These are phyloP conservation scores for Pandemis corylana DNA, from an alignment of 2,888 invertebrate genomes.

Conservation along the genomic window DNA sequence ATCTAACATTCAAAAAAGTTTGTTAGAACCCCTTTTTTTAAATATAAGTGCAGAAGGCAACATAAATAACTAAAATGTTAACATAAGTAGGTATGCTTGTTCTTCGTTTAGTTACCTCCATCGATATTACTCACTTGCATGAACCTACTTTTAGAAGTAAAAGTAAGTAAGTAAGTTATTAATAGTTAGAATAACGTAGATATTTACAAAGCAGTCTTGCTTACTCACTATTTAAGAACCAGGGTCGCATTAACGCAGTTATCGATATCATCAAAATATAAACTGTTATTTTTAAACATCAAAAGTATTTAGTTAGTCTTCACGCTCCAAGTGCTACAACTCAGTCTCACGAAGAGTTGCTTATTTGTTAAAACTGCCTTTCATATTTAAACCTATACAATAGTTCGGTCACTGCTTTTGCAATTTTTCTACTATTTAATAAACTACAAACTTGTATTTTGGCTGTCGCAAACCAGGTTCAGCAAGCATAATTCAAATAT, in stretches of 20 bases:
- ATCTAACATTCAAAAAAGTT: conserved; percentile 7
- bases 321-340: conserved; percentile 37
- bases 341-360: conserved; percentile 27
- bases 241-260: conserved; percentile 6
- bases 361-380: conserved; percentile 12
- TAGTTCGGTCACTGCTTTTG: conserved; percentile 34
- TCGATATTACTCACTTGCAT: conserved; percentile 29
- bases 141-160: conserved; percentile 13
- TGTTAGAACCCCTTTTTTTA: neutral
- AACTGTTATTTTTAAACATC: neutral
- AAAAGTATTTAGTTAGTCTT: conserved; percentile 7
- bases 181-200: neutral
- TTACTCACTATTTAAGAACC: conserved; percentile 15
- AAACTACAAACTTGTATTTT: conserved; percentile 23
- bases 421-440: conserved; percentile 22
- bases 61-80: neutral
- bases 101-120: conserved; percentile 10
- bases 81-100: neutral
- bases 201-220: neutral
- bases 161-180: neutral
- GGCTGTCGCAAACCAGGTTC: conserved; percentile 29
- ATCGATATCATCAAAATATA: conserved; percentile 20
- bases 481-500: conserved; percentile 28
- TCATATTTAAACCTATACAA: conserved; percentile 26
- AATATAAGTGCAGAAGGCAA: neutral